Evolutionary conservation across 1,140 invertebrate species (phyloP), one percentile per base, ranked within the genome.

Genomic region (Copidosoma floridanum): DNA sequence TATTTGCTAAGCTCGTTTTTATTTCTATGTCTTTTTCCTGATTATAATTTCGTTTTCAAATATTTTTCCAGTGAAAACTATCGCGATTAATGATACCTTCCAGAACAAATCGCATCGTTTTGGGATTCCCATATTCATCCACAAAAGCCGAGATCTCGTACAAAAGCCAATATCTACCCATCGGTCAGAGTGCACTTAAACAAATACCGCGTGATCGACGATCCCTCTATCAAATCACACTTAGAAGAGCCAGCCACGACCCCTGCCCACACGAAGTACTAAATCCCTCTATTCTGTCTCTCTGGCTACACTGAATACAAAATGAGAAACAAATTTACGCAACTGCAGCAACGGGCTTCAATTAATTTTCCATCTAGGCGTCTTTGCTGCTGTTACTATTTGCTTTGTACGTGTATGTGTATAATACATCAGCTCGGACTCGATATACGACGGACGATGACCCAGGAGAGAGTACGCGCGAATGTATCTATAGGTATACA

Each of bases 321-420:
- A 61, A 61, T 61, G 59, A 61, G 59, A 61, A 61, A 61, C 52
- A 61, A 61, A 61, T 61, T 54, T 61, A 55, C 58, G 43, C 46
- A 41, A 55, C 59, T 61, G 37, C 24, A 61, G 26, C 37, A 38
- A n/a, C n/a, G n/a, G n/a, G 7, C 26, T 59, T 41, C 59, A 61
- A 61, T 61, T 61, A 61, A 61, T 61, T 61, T 61, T 61, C 59
- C 59, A 61, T 61, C 58, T 47, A 40, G 18, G 21, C 27, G 23
- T 32, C 44, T n/a, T 23, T 57, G n/a, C n/a, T n/a, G n/a, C n/a
- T n/a, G n/a, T n/a, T n/a, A n/a, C n/a, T n/a, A n/a, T n/a, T n/a
- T n/a, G n/a, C n/a, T n/a, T n/a, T n/a, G n/a, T n/a, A n/a, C 67
- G 66, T 66, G 65, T 20, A 53, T 64, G 66, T 68, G 65, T 12